Conservation (phyloP, 1,140 invertebrate species). For the Hyles vespertilio region DNA sequence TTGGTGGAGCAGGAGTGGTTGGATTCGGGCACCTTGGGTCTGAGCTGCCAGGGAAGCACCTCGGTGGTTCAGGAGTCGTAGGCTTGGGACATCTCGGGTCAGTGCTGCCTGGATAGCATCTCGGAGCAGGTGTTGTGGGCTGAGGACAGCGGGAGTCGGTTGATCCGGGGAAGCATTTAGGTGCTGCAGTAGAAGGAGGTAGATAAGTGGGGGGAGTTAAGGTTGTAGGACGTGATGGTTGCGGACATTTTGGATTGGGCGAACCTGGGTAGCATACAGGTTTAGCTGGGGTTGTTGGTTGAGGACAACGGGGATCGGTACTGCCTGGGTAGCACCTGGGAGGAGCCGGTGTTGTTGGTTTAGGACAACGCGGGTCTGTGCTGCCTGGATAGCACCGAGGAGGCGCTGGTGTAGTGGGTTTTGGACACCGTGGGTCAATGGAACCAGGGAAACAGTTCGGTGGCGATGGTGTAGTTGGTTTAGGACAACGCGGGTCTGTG, state of each 20-base stretch:
- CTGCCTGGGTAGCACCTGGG: constrained; percentile 63
- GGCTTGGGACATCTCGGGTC: constrained; percentile 60
- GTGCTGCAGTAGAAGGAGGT: constrained; percentile 22
- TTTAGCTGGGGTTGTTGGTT: constrained; percentile 16
- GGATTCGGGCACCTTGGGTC: constrained; percentile 62
- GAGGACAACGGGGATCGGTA: constrained; percentile 59
- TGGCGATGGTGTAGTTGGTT: constrained; percentile 15
- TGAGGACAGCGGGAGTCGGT: constrained; percentile 62
- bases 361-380: constrained; percentile 59
- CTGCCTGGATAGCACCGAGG: constrained; percentile 63
- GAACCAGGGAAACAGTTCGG: constrained; percentile 66
- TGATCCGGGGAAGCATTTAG: constrained; percentile 47
- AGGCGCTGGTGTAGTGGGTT: constrained; percentile 23
- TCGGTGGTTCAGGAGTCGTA: constrained; percentile 34
- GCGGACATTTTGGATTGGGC: constrained; percentile 63
- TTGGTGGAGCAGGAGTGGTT: constrained; percentile 21
- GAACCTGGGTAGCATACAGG: constrained; percentile 64
- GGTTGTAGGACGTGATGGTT: constrained; percentile 30
- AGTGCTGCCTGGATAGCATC: constrained; percentile 59
- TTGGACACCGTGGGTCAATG: constrained; percentile 63
- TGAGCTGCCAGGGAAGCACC: constrained; percentile 60
- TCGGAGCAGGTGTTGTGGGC: constrained; percentile 24
- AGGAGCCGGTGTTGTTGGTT: constrained; percentile 24
- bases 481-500: constrained; percentile 59
- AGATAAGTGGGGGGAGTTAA: constrained; percentile 51